phyloP scores from a whole-genome alignment of 2,113 vertebrate genomes.

The Gavialis gangeticus region DNA sequence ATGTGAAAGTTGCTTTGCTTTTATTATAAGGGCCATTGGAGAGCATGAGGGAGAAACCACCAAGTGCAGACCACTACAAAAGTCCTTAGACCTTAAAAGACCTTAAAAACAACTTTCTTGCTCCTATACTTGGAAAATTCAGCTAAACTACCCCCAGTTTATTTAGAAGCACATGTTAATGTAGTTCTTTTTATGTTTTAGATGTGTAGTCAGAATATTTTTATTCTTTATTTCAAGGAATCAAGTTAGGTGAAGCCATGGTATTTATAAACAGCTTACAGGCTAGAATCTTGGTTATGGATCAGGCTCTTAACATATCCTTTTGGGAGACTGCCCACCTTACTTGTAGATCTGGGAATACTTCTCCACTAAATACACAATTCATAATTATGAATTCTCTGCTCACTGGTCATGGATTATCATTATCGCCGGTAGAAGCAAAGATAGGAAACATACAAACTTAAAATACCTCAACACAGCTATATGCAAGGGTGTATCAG shows the following conservation, averaged over 20 bases:
- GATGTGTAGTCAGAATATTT: neutral
- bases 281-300: slow-evolving; percentile 3
- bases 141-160: slow-evolving; percentile 41
- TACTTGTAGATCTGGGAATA: neutral
- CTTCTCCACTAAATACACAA: neutral
- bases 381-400: neutral
- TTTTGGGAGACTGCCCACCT: slow-evolving; percentile 16
- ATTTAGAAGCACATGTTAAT: slow-evolving; percentile 47
- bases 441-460: neutral
- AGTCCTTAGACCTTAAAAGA: neutral
- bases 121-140: neutral
- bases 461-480: neutral
- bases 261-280: slow-evolving; percentile 13
- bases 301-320: neutral
- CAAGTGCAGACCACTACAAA: neutral
- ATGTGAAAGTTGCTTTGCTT: neutral
- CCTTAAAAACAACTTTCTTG: neutral
- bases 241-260: neutral
- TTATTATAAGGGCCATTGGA: slow-evolving; percentile 13
- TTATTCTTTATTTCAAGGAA: neutral
- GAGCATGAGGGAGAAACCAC: neutral
- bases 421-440: neutral
- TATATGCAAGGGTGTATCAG: no score
- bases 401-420: neutral
- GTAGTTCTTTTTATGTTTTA: slow-evolving; percentile 20